Base-by-base conservation (phyloP, 2,797 vertebrate species). In the Gymnopithys bicolor region DNA sequence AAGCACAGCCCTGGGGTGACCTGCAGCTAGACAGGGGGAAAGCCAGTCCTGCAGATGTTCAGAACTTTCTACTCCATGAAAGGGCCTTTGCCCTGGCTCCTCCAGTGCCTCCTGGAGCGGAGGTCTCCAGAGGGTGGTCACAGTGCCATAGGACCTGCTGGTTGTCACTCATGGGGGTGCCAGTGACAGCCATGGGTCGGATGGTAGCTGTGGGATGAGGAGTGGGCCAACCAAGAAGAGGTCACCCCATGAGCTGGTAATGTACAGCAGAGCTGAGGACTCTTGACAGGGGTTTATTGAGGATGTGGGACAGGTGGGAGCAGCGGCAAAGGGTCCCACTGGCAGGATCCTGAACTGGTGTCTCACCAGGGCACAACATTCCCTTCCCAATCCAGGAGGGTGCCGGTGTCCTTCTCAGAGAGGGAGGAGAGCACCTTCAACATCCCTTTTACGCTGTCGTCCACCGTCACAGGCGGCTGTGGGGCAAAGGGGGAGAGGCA, bases 371-470 rank as follows among this genome's bases (percentile, higher is more conserved):
- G 43, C 22, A 94, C 0, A 0, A 35, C 52, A 2, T 87, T 87
- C 51, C 94, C 95, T 35, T 95, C 55, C 95, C 96, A 95, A 30
- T 90, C 35, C n/a, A 85, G 19, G 28, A 92, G 35, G 21, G 77
- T 41, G 17, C 95, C 91, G 0, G 49, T 77, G 28, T 96, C 89
- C 48, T 96, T 90, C 63, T 96, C 94, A 0, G 84, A 64, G 19
- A 96, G 64, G 37, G 28, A 64, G 46, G 41, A 73, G 15, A 97
- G n/a, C 22, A 93, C 91, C 5, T 87, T 80, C 66, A 96, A 48
- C 73, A 96, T 93, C 53, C 95, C 94, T 59, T 5, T 6, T 13
- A 85, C 71, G 2, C 96, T 96, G 35, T n/a, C 13, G 0, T 93
- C 86, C 35, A 89, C 58, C 2, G 63, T 93, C 87, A 66, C 0